phyloP scores from a whole-genome alignment of 2,797 vertebrate genomes.

The Squalus acanthias region DNA sequence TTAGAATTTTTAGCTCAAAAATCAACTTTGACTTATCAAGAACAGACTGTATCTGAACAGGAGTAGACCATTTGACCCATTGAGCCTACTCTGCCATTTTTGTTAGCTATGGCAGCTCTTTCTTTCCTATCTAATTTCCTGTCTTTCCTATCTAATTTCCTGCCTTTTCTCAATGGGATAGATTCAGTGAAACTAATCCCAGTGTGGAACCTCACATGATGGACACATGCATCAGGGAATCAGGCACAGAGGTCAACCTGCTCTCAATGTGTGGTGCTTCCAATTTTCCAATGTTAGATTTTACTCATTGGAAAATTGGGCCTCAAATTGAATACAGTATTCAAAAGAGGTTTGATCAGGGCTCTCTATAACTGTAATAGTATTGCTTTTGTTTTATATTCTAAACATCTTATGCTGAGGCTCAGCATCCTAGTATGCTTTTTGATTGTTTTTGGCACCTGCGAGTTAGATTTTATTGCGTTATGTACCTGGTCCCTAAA shows the following conservation, averaged over 20 bases:
- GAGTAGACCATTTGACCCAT: neutral
- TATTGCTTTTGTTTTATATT: too few species aligned
- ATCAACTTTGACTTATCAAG: neutral
- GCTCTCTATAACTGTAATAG: neutral
- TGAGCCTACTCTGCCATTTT: neutral
- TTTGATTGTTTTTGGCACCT: neutral
- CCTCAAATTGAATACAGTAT: neutral
- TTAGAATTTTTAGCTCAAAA: neutral
- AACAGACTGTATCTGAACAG: neutral
- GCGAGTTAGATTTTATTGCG: neutral
- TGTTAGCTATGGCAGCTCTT: neutral
- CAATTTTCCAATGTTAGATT: neutral
- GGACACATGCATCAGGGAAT: neutral
- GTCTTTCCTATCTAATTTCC: neutral
- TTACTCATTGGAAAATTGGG: neutral
- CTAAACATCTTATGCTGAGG: too few species aligned
- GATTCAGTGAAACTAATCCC: neutral
- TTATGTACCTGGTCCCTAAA: neutral
- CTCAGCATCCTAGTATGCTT: neutral
- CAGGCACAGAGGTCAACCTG: neutral
- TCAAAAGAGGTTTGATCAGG: neutral
- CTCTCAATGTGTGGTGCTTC: neutral
- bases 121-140: neutral
- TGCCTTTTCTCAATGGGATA: neutral
- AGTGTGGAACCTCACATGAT: neutral